Base-by-base conservation (phyloP, 2,888 invertebrate genomes). In the Hyppa rectilinea region DNA sequence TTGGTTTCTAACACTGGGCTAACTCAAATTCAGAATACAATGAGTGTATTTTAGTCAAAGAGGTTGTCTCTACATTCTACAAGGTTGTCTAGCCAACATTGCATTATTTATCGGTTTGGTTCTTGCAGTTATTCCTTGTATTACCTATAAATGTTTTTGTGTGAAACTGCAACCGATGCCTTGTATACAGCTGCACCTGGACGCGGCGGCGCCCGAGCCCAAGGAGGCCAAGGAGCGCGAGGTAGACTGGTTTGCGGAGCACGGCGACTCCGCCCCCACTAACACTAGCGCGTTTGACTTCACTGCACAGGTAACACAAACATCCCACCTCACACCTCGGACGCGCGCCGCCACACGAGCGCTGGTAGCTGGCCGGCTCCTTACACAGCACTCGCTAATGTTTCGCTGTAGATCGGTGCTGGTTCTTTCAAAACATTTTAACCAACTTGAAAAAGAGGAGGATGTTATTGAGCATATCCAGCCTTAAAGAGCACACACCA, bases 201-300 rank as follows among this genome's bases (percentile, higher is more conserved):
- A 98, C 2, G 89, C 94, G 56, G 96, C 97, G 26, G 92, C 96
- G 26, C 92, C 92, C 61, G 97, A 97, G 85, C 96, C 96, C 52
- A 96, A 97, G 85, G 97, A 97, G 86, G 95, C 95, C 71, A 97
- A 97, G 88, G 97, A 97, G 88, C 97, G 96, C 81, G 98, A 98
- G 94, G 97, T 97, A 83, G 99, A 99, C 95, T 99, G 99, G 96
- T 99, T 99, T 95, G 97, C 97, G 71, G 98, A 98, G 93, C 96
- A 97, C 86, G 92, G 92, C 65, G 91, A 91, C 84, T 80, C 90
- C 43, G 78, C 88, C 80, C 87, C 90, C 88, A 92, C 91, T 94
- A 92, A 96, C 93, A 90, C 89, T 93, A 93, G 92, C 88, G 89
- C 92, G 92, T 90, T 91, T 92, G 91, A 91, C 64, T 77, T 84